Conservation (phyloP, 2,113 vertebrate genomes). For the Megaleporinus macrocephalus region DNA sequence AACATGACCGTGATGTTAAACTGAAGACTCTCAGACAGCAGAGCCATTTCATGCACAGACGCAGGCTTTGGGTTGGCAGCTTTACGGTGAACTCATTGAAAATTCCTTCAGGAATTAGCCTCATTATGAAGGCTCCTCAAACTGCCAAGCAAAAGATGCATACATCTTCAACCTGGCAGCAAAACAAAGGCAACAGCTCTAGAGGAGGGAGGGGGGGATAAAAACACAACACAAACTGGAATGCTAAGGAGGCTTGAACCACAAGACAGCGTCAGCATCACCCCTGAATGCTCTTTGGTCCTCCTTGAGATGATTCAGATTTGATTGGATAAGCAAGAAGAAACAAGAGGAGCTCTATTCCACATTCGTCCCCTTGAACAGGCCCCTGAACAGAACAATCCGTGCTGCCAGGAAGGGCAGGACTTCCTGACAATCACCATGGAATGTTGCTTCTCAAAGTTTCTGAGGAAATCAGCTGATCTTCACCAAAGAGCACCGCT, state of each 20-base stretch:
- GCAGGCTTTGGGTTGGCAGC: neutral
- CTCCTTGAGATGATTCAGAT: conserved; percentile 15
- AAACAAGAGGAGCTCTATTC: conserved; percentile 34
- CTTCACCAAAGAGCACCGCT: neutral
- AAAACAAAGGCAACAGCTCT: neutral
- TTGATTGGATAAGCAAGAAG: conserved; percentile 19
- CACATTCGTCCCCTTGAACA: conserved; percentile 14
- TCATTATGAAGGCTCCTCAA: neutral
- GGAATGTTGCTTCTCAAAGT: conserved; percentile 45
- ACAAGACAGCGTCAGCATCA: neutral
- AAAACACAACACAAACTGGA: conserved; percentile 10
- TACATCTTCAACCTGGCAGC: conserved; percentile 9
- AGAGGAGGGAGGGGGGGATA: neutral
- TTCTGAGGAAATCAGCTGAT: conserved; percentile 51
- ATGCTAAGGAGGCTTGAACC: conserved; percentile 7
- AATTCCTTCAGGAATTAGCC: neutral
- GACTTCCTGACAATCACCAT: conserved; percentile 47
- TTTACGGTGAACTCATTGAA: neutral
- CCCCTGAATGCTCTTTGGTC: neutral
- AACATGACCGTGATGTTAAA: neutral
- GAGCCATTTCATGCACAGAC: neutral
- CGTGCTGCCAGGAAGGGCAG: conserved; percentile 45
- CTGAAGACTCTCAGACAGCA: neutral
- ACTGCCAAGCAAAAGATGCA: neutral
- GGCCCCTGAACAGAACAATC: conserved; percentile 43